Evolutionary conservation across 2,113 vertebrate genomes (phyloP), one percentile per base, ranked within the genome.

Genomic region (Ciconia maguari): DNA sequence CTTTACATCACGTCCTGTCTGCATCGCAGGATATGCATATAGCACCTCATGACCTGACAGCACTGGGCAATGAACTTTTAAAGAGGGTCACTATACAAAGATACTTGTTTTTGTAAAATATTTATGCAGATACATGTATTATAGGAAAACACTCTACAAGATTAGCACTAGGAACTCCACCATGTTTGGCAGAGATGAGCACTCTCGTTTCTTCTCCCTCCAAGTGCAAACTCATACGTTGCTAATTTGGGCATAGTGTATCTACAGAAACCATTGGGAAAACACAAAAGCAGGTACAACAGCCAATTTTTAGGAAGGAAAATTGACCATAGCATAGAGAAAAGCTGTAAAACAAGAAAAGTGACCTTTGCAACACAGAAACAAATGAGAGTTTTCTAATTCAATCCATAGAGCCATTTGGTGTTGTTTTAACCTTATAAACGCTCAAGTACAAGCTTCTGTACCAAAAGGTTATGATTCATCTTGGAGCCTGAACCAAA

Each of bases 21-120:
- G n/a, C 38, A 25, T 0, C 32, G 4, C 38, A 60, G 25, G 6
- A 13, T 5, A 14, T 1, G 17, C 54, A 34, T 0, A 13, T 2
- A 87, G 64, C 68, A 49, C 1, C 46, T 26, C 8, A 30, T 29
- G 44, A 26, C 52, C 38, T 54, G 68, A 26, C 25, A 76, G 78
- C n/a, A 12, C 0, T 11, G 22, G 57, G 42, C 52, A 32, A 4
- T 2, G 14, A 48, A 5, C 49, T 57, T 85, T 32, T 49, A 19
- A 58, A 66, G 41, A 54, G 44, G 7, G 48, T 48, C 77, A 55
- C 13, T n/a, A 57, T 10, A 32, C 27, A 52, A 68, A n/a, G 9
- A 19, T 16, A n/a, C 3, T 70, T 54, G 8, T n/a, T 92, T 72
- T 79, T 60, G 7, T 48, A 46, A 69, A 86, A 22, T 30, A 52